phyloP scores from a whole-genome alignment of 2,797 vertebrate species.

The Oryzias dopingdopingensis region DNA sequence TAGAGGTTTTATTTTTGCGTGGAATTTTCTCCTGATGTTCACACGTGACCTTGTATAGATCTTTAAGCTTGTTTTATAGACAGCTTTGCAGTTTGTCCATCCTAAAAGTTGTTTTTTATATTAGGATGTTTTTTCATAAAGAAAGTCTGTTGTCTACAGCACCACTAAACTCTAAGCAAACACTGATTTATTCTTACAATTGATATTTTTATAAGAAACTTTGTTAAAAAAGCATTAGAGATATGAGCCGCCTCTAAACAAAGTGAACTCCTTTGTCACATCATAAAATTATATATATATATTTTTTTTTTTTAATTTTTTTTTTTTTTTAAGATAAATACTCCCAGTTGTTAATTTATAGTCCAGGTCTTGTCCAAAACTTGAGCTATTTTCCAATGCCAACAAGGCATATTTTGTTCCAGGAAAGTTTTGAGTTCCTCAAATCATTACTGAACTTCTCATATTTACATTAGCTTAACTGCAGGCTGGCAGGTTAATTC shows the following conservation, averaged over 20 bases:
- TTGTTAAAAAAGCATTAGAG: too few species aligned
- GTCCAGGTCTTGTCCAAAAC: constrained; percentile 15
- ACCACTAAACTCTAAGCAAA: background rate
- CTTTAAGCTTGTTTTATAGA: background rate
- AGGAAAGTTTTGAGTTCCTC: constrained; percentile 28
- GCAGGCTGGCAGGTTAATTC: constrained; percentile 57
- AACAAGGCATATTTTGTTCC: constrained; percentile 46
- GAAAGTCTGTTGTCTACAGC: too few species aligned
- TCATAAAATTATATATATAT: too few species aligned
- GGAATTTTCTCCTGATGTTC: constrained; percentile 3
- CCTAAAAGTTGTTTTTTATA: too few species aligned
- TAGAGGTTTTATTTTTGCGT: too few species aligned
- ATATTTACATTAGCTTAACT: constrained; percentile 63
- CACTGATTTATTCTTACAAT: background rate
- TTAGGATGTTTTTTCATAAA: too few species aligned
- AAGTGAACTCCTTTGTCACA: too few species aligned
- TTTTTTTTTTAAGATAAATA: constrained; percentile 2
- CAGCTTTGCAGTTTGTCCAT: background rate
- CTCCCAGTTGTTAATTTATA: background rate
- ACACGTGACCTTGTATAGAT: constrained; percentile 2
- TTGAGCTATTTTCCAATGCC: constrained; percentile 21
- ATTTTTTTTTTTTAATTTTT: background rate
- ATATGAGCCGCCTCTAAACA: too few species aligned
- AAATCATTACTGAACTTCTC: constrained; percentile 63
- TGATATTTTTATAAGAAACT: too few species aligned